A percentile compares a stretch with the other conserved stretches of the same genome.
phyloP scores from a whole-genome alignment of 2,113 vertebrate species.

The Stegastes partitus region DNA sequence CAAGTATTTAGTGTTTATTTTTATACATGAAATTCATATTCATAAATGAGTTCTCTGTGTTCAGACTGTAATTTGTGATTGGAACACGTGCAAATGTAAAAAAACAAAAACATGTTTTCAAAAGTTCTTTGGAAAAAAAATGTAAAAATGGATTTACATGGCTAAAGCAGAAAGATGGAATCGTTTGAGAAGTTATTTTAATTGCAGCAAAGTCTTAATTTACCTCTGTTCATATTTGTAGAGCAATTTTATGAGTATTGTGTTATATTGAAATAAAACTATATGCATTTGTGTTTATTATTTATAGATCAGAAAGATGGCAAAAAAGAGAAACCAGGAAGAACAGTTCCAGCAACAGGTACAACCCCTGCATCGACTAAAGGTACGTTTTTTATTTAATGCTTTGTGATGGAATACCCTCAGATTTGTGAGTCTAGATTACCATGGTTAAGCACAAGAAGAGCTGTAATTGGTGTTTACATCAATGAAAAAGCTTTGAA shows the following conservation, averaged over 20 bases:
- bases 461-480: neutral
- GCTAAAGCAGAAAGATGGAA: too few relatives aligned
- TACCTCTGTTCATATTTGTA: neutral
- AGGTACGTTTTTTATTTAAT: constrained; percentile 74
- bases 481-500: neutral
- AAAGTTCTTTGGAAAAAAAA: too few relatives aligned
- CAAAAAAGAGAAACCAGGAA: constrained; percentile 89
- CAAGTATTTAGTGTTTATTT: too few relatives aligned
- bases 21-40: neutral
- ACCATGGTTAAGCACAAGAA: neutral
- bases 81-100: neutral
- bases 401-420: neutral
- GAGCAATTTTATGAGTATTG: neutral
- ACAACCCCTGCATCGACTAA: constrained; percentile 79
- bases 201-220: neutral
- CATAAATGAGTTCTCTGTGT: too few relatives aligned
- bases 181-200: too few relatives aligned
- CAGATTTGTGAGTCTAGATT: neutral
- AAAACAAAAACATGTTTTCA: too few relatives aligned
- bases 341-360: constrained; percentile 77
- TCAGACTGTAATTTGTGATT: neutral
- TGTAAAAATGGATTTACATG: too few relatives aligned
- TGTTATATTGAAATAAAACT: neutral
- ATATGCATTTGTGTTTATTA: neutral
- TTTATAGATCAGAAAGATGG: constrained; percentile 89